These are phyloP conservation scores for Stegastes partitus DNA, from an alignment of 2,113 vertebrate species.

Conservation along the genomic window DNA sequence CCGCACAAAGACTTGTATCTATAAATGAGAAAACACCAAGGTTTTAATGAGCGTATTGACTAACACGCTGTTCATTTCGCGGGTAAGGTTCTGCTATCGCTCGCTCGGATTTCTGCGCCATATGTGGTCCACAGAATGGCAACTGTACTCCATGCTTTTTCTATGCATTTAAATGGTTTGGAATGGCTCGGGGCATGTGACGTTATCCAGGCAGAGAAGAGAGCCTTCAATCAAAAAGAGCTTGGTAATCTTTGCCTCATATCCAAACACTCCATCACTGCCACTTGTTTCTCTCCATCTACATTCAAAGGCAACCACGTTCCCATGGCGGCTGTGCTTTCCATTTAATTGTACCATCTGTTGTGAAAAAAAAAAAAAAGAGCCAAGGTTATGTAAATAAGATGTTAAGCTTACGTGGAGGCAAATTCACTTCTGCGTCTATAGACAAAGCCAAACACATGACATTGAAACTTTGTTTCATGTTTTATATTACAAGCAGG, in stretches of 20 bases:
- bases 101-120: conserved; percentile 39
- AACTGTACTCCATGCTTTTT: conserved; percentile 46
- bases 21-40: neutral
- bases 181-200: conserved; percentile 44
- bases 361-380: conserved; percentile 50
- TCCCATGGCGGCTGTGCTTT: conserved; percentile 69
- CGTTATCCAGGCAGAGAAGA: conserved; percentile 30
- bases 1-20: conserved; percentile 15
- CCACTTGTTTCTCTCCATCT: conserved; percentile 74
- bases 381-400: conserved; percentile 81
- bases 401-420: conserved; percentile 39
- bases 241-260: conserved; percentile 64
- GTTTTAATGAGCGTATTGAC: conserved; percentile 52
- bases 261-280: conserved; percentile 65
- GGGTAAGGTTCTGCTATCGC: neutral
- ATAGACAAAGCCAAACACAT: conserved; percentile 35
- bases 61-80: conserved; percentile 13
- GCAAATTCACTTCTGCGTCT: conserved; percentile 41
- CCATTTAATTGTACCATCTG: conserved; percentile 83
- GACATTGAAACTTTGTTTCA: conserved; percentile 56
- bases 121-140: conserved; percentile 33
- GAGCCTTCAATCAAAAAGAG: conserved; percentile 72
- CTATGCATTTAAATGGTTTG: conserved; percentile 72
- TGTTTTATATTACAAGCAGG: conserved; percentile 6
- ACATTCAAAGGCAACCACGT: conserved; percentile 72